phyloP scores from a whole-genome alignment of 2,113 vertebrate species.

The Hylia prasina region DNA sequence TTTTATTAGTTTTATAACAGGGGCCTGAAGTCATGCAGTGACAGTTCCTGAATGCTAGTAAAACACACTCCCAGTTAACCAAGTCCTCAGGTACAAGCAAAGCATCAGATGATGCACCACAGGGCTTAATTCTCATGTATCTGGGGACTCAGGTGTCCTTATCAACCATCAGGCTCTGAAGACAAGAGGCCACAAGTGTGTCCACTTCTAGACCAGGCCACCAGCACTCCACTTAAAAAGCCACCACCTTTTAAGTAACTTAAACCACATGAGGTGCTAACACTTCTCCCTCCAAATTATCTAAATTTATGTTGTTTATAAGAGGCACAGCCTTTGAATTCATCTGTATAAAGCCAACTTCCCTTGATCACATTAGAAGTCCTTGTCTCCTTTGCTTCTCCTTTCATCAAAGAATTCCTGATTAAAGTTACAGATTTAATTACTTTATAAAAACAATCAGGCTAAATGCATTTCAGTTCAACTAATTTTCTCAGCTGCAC shows the following conservation, averaged over 20 bases:
- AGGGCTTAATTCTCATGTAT: background rate
- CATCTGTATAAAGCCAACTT: background rate
- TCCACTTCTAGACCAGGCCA: background rate
- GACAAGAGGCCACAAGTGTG: background rate
- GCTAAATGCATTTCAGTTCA: background rate
- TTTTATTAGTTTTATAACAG: background rate
- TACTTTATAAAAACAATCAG: background rate
- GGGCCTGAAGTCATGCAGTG: background rate
- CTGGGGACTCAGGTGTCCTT: background rate
- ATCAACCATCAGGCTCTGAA: background rate
- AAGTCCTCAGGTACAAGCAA: background rate
- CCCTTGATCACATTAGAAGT: background rate
- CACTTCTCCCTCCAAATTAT: background rate
- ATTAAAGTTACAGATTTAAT: background rate
- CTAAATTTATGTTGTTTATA: background rate
- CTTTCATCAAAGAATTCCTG: conserved; percentile 1
- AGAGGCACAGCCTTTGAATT: background rate
- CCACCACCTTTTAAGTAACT: background rate
- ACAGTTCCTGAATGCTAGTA: background rate
- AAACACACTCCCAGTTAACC: background rate
- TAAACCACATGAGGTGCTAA: background rate
- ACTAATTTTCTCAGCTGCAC: background rate
- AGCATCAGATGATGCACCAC: background rate
- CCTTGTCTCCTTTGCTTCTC: background rate
- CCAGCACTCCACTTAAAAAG: background rate